phyloP scores from a whole-genome alignment of 23 tunicate species.

The Botrylloides violaceus region DNA sequence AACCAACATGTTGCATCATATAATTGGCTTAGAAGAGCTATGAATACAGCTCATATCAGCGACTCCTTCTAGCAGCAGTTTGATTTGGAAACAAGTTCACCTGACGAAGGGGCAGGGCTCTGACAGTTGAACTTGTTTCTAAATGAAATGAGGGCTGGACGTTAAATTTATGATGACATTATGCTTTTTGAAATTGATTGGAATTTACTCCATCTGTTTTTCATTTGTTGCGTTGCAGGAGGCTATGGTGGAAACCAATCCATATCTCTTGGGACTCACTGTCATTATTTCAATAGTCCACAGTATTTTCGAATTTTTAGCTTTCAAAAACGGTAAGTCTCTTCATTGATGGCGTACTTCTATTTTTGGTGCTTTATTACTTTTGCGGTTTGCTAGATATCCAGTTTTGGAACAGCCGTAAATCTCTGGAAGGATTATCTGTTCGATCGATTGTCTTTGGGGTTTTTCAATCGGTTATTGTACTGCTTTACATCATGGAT shows the following conservation, averaged over 20 bases:
- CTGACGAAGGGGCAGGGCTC: conserved; percentile 50
- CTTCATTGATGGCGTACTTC: neutral
- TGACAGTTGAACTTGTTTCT: no score
- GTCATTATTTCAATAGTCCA: conserved; percentile 75
- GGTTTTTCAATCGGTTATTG: conserved; percentile 70
- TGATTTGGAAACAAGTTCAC: no score
- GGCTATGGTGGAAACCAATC: conserved; percentile 77
- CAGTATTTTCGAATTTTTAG: conserved; percentile 92
- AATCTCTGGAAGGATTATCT: conserved; percentile 86
- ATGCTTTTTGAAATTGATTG: no score
- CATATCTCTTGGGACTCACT: conserved; percentile 88
- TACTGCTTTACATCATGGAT: conserved; percentile 77
- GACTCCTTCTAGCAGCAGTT: no score
- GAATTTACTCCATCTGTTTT: no score
- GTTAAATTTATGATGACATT: no score
- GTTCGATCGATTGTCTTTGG: conserved; percentile 74
- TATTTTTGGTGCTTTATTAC: neutral
- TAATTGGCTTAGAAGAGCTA: no score
- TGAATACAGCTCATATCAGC: no score
- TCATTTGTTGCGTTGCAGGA: no score
- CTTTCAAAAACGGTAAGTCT: conserved; percentile 58
- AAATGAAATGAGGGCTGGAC: no score
- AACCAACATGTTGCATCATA: neutral
- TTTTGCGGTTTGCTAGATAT: conserved; percentile 27
- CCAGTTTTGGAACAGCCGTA: conserved; percentile 95